These are phyloP conservation scores for Chelmon rostratus DNA, from an alignment of 2,797 vertebrate genomes.

Conservation along the genomic window DNA sequence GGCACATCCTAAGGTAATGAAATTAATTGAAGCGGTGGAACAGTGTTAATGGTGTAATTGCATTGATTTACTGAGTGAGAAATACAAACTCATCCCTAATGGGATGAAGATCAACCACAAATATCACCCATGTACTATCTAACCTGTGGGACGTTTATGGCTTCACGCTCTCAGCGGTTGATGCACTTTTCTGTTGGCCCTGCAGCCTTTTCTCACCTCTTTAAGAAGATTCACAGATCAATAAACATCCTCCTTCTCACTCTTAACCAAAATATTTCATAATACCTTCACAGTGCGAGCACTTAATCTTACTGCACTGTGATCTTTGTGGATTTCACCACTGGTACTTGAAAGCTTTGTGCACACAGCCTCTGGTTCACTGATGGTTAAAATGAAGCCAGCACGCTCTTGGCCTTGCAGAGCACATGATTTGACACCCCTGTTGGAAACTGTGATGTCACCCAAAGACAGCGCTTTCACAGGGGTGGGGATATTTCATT, in stretches of 20 bases:
- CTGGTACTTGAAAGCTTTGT: background rate
- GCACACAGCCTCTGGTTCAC: background rate
- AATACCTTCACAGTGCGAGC: background rate
- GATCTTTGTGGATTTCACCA: constrained; percentile 10
- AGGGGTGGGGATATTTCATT: constrained; percentile 53
- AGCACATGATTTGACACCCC: constrained; percentile 44
- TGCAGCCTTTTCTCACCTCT: constrained; percentile 14
- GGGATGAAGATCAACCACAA: constrained; percentile 34
- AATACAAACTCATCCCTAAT: constrained; percentile 50
- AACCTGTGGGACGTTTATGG: background rate
- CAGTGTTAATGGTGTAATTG: constrained; percentile 40
- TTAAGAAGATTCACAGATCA: constrained; percentile 16
- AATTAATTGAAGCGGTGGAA: constrained; percentile 47
- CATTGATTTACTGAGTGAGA: constrained; percentile 51
- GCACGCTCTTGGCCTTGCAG: constrained; percentile 10
- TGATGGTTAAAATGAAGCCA: constrained; percentile 30
- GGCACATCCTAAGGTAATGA: constrained; percentile 26
- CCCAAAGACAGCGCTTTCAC: constrained; percentile 34
- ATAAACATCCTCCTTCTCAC: constrained; percentile 5
- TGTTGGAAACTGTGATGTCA: constrained; percentile 50
- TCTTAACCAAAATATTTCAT: constrained; percentile 10
- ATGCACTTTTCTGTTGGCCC: constrained; percentile 4
- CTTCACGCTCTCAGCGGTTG: background rate
- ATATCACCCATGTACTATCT: constrained; percentile 20
- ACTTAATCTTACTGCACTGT: background rate